Evolutionary conservation across 2,888 invertebrate species (phyloP), one percentile per base, ranked within the genome.

Genomic region (Linhomoeus sp.): DNA sequence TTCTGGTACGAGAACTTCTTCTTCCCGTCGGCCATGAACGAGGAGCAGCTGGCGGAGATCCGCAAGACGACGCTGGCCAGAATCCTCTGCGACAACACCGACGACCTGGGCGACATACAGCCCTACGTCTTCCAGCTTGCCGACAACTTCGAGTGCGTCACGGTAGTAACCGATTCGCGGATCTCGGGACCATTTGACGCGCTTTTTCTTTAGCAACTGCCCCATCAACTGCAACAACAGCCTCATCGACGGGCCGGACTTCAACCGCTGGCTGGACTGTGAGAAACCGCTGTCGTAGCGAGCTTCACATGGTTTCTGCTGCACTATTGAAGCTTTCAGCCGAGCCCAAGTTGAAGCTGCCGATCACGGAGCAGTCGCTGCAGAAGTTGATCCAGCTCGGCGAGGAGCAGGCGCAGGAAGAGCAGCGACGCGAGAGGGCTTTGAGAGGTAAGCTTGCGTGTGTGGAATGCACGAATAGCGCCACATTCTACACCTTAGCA

Each of bases 1-100:
- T 50, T 50, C 36, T 50, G 50, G 67, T 77, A 45, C 49, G 63
- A 63, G 49, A 63, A 62, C 50, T 63, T 63, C 51, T 55, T 63
- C 29, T 51, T 52, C 38, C 61, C 61, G 7, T 61, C 62, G 1
- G 56, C 60, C 0, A 62, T 63, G 48, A 54, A 54, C 20, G 54
- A 55, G 19, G 53, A 54, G 17, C 63, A 63, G 50, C 48, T 63
- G 39, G 51, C 51, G 24, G 60, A 62, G 47, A 55, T 63, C 35
- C 48, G 60, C 12, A 58, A 59, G 47, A 60, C 56, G 1, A 54
- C 57, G 7, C 48, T 62, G 51, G 58, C 62, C 1, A 44, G 54
- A 36, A 48, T 57, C 9, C 51, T 63, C n/a, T 63, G 63, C 47
- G 61, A 61, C 45, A 61, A 60, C 46, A 53, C 60, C 1, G 60